Evolutionary conservation across 2,113 vertebrate species (phyloP).

Genomic region (Pelecanus crispus): DNA sequence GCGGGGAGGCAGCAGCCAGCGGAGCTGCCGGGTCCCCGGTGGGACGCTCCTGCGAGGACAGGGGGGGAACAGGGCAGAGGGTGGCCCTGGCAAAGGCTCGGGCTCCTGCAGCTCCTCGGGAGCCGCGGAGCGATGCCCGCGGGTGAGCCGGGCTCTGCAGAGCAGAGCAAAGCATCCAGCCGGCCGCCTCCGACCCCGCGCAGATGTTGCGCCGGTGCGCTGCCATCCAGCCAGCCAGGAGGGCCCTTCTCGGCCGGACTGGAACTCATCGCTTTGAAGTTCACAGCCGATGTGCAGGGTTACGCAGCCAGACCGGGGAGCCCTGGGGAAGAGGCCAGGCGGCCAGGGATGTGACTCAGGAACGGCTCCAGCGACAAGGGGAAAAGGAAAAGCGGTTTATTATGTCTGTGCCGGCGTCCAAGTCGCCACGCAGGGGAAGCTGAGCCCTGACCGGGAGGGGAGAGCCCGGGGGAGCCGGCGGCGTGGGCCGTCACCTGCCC

Average conservation of each 20-base stretch:
- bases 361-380: background rate
- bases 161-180: background rate
- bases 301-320: background rate
- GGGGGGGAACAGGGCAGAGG: accelerated
- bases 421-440: background rate
- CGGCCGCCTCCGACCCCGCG: accelerated
- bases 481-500: background rate
- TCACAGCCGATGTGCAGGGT: background rate
- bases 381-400: slow-evolving; percentile 38
- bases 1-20: background rate
- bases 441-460: background rate
- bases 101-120: background rate
- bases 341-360: slow-evolving; percentile 2
- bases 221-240: background rate
- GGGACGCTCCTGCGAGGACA: background rate
- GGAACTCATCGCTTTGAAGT: background rate
- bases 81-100: background rate
- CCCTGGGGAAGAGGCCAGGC: slow-evolving; percentile 11
- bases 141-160: background rate
- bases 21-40: accelerated
- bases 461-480: background rate
- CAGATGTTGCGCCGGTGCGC: background rate
- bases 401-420: background rate
- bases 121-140: background rate
- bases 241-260: background rate